Base-by-base conservation (phyloP, 2,113 vertebrate species). In the Vireo altiloquus region DNA sequence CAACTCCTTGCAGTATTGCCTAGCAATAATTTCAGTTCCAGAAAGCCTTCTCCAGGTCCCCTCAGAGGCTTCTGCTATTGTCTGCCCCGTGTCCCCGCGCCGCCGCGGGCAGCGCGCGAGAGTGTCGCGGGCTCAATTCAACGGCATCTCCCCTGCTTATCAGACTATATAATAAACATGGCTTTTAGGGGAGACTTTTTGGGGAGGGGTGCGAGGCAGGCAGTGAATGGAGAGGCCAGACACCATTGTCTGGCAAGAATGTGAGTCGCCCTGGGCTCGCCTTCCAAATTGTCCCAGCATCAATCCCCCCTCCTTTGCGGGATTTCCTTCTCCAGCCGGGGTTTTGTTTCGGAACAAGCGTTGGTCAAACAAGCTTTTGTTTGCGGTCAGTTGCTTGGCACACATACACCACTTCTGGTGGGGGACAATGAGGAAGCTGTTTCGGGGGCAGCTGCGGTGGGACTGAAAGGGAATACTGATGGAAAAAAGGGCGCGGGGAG, bases 311-410 rank as follows among this genome's bases (percentile, higher is more conserved):
- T 96, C 95, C 95, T 97, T 98, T 95, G 84, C 81, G 94, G 96
- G 96, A 97, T 98, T 98, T 98, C 97, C 97, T 98, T 96, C 96
- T 98, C 95, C 91, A 97, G 96, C 90, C 84, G 24, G 95, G 89
- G 96, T 97, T 98, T 98, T 98, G 97, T 98, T 98, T 98, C 75
- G 71, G 97, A 98, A 97, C 97, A 98, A 98, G 97, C 97, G 96
- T 97, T 98, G 98, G 98, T 98, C 98, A 99, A 98, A 98, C 98
- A 98, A 98, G 96, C 96, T 98, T 98, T 98, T 98, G 98, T 98
- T 97, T 98, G 97, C 93, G 98, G 97, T 97, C 98, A 98, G 95
- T 98, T 97, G 97, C 97, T 98, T 98, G 96, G 97, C 92, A 77
- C 90, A 90, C 96, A 97, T 63, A 97, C 97, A 97, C 97, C 97